These are phyloP conservation scores for Syritta pipiens DNA, from an alignment of 2,888 invertebrate species.

Conservation along the genomic window DNA sequence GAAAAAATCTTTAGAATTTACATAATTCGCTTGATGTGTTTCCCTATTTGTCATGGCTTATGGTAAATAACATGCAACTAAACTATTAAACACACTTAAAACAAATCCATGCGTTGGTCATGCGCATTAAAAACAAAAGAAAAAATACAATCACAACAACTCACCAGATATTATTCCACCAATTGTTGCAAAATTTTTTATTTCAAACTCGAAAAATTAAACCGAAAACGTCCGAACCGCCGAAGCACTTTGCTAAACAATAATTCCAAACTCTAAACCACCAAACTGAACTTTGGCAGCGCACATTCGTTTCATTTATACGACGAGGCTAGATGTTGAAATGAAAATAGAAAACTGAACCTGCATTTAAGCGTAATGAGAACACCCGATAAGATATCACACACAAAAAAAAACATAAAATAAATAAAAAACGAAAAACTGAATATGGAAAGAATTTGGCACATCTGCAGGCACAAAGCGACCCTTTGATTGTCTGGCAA, in stretches of 20 bases:
- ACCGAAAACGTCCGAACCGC: not conserved
- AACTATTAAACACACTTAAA: too few relatives aligned
- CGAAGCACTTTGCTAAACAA: not conserved
- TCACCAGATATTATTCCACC: conserved; percentile 63
- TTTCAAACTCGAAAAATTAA: not conserved
- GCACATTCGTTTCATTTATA: conserved; percentile 26
- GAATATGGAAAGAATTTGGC: too few relatives aligned
- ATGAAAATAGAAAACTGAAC: conserved; percentile 7
- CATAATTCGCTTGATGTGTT: too few relatives aligned
- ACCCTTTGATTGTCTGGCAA: too few relatives aligned
- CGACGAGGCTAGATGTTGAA: too few relatives aligned
- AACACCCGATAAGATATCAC: conserved; percentile 38
- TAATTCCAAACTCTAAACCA: conserved; percentile 13
- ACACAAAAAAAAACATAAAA: not conserved
- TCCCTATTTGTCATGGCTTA: too few relatives aligned
- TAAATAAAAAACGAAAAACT: too few relatives aligned
- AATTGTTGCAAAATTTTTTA: conserved; percentile 38
- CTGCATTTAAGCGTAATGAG: conserved; percentile 15
- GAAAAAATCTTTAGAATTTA: too few relatives aligned
- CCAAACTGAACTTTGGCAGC: conserved; percentile 21
- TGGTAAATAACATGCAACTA: too few relatives aligned
- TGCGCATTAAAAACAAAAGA: conserved; percentile 26
- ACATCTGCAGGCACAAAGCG: conserved; percentile 10
- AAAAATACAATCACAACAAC: conserved; percentile 17
- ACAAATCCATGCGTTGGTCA: too few relatives aligned